Percentiles rank a stretch among this genome's conserved stretches.
Evolutionary conservation across 2,888 invertebrate species (phyloP).

Genomic region (Gnatocerus cornutus): DNA sequence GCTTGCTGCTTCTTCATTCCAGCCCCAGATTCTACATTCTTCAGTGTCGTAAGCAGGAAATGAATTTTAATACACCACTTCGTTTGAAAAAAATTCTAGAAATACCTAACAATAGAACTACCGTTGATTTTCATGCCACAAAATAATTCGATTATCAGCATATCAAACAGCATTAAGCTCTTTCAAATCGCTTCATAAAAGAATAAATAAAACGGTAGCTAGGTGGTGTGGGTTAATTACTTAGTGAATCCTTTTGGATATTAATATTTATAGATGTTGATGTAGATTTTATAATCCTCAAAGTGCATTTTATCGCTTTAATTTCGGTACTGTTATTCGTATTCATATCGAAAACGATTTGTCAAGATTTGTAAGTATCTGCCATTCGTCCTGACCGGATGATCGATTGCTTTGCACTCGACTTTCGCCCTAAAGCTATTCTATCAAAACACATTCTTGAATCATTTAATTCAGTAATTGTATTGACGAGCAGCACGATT

Average conservation of each 20-base stretch:
- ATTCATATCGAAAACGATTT: conserved; percentile 70
- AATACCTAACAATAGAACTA: too few species aligned
- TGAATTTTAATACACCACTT: conserved; percentile 20
- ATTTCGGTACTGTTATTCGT: conserved; percentile 53
- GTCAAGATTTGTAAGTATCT: conserved; percentile 70
- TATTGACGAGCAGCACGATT: conserved; percentile 57
- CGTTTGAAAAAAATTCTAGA: neutral
- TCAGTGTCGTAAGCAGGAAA: conserved; percentile 14
- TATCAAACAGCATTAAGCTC: neutral
- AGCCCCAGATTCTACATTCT: conserved; percentile 27
- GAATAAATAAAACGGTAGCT: conserved; percentile 18
- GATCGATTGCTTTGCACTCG: conserved; percentile 68
- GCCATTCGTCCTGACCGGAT: conserved; percentile 65
- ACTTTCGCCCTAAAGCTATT: conserved; percentile 67
- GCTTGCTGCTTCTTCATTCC: conserved; percentile 8
- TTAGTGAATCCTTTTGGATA: conserved; percentile 20
- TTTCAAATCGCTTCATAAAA: conserved; percentile 3
- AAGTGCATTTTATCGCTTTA: conserved; percentile 50
- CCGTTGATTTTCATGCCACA: conserved; percentile 11
- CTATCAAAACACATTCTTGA: conserved; percentile 68
- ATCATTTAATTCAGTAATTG: conserved; percentile 66
- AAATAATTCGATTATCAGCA: conserved; percentile 8
- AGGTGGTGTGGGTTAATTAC: conserved; percentile 12
- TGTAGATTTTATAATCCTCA: conserved; percentile 48
- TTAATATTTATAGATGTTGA: conserved; percentile 46